These are phyloP conservation scores for Ptychodera flava DNA, from an alignment of 35 echinoderm and acorn worm genomes.

Conservation along the genomic window DNA sequence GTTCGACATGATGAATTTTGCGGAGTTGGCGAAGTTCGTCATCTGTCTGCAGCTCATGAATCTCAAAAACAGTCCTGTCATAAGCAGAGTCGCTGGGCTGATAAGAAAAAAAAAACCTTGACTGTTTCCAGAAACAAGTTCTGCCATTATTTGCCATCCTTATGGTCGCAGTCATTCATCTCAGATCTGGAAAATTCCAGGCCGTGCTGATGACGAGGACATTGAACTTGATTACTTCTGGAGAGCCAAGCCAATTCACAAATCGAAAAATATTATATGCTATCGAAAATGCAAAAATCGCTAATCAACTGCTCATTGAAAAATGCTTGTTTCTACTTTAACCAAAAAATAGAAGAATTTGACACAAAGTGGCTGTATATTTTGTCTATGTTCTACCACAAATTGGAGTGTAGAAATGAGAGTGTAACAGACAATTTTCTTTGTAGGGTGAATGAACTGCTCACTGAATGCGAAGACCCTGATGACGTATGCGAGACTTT, in stretches of 20 bases:
- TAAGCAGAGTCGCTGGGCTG: neutral
- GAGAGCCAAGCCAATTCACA: neutral
- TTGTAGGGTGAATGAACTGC: neutral
- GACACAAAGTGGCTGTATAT: neutral
- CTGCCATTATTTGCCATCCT: neutral
- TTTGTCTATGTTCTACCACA: neutral
- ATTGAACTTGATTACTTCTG: neutral
- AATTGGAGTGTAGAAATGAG: neutral
- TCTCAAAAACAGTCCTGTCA: neutral
- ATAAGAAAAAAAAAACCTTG: neutral
- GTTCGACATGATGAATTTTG: neutral
- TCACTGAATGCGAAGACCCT: neutral
- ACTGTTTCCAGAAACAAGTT: neutral
- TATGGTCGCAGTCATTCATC: neutral
- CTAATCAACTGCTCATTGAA: neutral
- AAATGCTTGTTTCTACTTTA: neutral
- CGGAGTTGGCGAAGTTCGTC: neutral
- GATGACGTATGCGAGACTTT: neutral
- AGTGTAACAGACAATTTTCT: neutral
- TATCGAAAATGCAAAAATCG: neutral
- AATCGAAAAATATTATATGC: neutral
- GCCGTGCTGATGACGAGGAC: neutral
- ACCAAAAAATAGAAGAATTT: neutral
- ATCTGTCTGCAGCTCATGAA: neutral
- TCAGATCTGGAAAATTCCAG: neutral